A percentile compares a stretch with the other conserved stretches of the same genome.
Conservation (phyloP, 2,113 vertebrate genomes). For the Heliornis fulica region DNA sequence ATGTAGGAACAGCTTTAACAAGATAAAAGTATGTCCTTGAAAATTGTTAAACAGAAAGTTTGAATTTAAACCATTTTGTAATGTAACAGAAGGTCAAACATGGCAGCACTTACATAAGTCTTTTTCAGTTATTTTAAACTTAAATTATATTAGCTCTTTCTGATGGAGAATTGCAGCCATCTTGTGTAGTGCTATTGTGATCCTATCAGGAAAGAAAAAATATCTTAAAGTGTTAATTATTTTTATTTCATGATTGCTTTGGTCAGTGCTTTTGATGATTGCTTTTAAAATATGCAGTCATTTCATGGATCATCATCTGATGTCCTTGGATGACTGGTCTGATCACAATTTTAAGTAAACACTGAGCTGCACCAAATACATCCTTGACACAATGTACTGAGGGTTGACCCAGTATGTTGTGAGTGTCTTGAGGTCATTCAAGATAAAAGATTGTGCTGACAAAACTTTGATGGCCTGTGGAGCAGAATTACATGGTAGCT, state of each 20-base stretch:
- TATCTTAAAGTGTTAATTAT: neutral
- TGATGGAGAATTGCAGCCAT: neutral
- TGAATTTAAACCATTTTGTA: neutral
- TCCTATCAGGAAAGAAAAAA: neutral
- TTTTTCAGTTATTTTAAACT: neutral
- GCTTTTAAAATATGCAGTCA: neutral
- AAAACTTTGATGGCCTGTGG: neutral
- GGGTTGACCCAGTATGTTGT: neutral
- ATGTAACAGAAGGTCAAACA: neutral
- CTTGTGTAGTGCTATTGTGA: neutral
- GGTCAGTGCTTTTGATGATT: neutral
- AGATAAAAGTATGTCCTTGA: neutral
- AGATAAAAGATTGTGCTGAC: neutral
- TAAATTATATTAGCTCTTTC: neutral
- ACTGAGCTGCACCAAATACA: neutral
- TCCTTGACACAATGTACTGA: neutral
- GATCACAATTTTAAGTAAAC: neutral
- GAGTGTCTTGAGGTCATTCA: neutral
- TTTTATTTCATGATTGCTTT: neutral
- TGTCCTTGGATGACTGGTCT: neutral
- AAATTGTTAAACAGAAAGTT: neutral
- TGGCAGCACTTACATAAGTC: neutral
- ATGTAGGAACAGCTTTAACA: neutral
- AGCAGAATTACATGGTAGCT: neutral
- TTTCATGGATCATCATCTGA: fast-evolving